phyloP scores from a whole-genome alignment of 2,797 vertebrate species.

The Aphelocoma californica region DNA sequence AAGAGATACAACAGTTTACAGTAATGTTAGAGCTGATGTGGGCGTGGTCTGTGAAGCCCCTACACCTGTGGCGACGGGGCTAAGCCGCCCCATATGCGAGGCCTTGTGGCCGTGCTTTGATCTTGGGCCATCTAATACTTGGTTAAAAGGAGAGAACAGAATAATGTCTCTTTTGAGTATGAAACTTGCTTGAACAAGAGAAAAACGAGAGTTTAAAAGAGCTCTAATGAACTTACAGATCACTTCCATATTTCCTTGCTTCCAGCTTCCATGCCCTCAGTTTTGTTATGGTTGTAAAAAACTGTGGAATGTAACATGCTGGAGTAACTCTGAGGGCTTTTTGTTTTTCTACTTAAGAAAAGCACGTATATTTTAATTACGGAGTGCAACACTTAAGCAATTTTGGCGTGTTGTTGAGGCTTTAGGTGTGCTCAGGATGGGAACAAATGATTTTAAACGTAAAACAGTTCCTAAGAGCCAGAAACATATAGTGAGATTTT shows the following conservation, averaged over 20 bases:
- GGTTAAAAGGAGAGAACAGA: not conserved
- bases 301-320: fast-evolving
- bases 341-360: not conserved
- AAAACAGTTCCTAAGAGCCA: not conserved
- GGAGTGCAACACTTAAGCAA: not conserved
- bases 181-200: not conserved
- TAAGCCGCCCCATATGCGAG: fast-evolving
- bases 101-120: not conserved
- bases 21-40: not conserved
- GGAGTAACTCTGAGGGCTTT: not conserved
- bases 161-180: too few relatives aligned
- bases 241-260: not conserved
- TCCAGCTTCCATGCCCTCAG: not conserved
- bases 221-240: not conserved
- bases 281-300: not conserved
- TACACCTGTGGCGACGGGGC: not conserved
- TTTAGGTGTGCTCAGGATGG: not conserved
- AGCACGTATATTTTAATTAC: fast-evolving
- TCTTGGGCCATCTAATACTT: not conserved
- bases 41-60: not conserved
- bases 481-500: not conserved
- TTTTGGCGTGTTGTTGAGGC: not conserved
- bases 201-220: not conserved
- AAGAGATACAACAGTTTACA: fast-evolving
- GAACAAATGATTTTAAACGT: not conserved